phyloP scores from a whole-genome alignment of 1,140 invertebrate species.

The Leptoteleia sp. region DNA sequence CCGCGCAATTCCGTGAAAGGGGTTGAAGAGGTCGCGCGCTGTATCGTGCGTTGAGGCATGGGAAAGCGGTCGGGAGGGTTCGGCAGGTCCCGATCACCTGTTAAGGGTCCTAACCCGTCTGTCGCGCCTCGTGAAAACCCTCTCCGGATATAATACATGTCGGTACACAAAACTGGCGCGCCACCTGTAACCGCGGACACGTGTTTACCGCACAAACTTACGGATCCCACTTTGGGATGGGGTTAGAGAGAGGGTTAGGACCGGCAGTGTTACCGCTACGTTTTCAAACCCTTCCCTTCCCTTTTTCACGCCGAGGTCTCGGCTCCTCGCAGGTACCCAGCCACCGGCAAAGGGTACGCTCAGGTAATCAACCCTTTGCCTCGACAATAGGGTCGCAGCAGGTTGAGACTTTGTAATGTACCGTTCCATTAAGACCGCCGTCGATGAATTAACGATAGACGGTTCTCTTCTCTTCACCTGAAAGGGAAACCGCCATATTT shows the following conservation, averaged over 20 bases:
- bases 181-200: slow-evolving; percentile 52
- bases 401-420: slow-evolving; percentile 34
- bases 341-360: slow-evolving; percentile 40
- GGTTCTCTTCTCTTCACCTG: slow-evolving; percentile 3
- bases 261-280: slow-evolving; percentile 23
- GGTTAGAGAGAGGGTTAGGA: slow-evolving; percentile 70
- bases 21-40: slow-evolving; percentile 3
- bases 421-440: slow-evolving; percentile 8
- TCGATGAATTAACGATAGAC: slow-evolving; percentile 18
- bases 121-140: slow-evolving; percentile 55
- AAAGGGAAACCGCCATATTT: slow-evolving; percentile 8
- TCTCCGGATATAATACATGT: slow-evolving; percentile 32
- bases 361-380: slow-evolving; percentile 74
- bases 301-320: slow-evolving; percentile 30
- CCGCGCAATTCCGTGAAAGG: slow-evolving; percentile 1
- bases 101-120: slow-evolving; percentile 68
- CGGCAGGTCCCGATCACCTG: slow-evolving; percentile 69
- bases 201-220: slow-evolving; percentile 55
- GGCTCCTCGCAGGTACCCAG: slow-evolving; percentile 70
- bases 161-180: slow-evolving; percentile 24
- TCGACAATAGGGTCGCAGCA: slow-evolving; percentile 35
- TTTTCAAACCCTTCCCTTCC: slow-evolving; percentile 64
- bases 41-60: too few species aligned
- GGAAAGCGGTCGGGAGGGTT: slow-evolving; percentile 48
- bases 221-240: slow-evolving; percentile 62